Base-by-base conservation (phyloP, 2,797 vertebrate species). In the Neosalanx taihuensis region DNA sequence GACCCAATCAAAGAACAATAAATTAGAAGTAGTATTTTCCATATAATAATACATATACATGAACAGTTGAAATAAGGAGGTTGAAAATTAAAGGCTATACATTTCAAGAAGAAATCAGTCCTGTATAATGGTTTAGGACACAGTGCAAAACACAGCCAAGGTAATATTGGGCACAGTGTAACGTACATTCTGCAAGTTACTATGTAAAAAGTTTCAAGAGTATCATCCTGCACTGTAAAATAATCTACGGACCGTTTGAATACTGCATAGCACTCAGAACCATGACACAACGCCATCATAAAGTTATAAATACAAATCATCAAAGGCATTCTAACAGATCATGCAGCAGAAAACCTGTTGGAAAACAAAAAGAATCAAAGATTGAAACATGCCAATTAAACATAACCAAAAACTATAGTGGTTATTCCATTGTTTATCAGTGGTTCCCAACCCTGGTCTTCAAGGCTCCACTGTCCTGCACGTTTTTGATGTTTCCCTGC, bases 131-230 rank as follows among this genome's bases (percentile, higher is more conserved):
- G 51, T 62, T 71, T 69, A 70, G 63, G 72, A 76, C 73, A 58
- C 67, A 60, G 72, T 80, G 78, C 67, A 76, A 70, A 53, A 64
- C 37, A 49, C 82, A 70, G 53, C 31, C 69, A 70, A 64, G 71
- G 79, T 75, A 65, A 68, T 13, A 53, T 70, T 62, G 71, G 76
- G 69, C 80, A 85, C 75, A 79, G 80, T 75, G 75, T 81, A 75
- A 75, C 76, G 80, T 87, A 87, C 81, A 87, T 86, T 90, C 74
- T 68, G 71, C 71, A 59, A 59, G 26, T 71, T 84, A 74, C 31
- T 66, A 71, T 80, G 37, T 29, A 63, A 30, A 29, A n/a, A 59
- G 29, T 59, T 46, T 3, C 41, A 46, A 46, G 9, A 37, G 17
- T 33, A 81, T 70, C 60, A 46, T 29, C 10, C 64, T n/a, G 72